Percentiles rank a stretch among this genome's conserved stretches.
Evolutionary conservation across 2,113 vertebrate genomes (phyloP).

Genomic region (Hippolais icterina): DNA sequence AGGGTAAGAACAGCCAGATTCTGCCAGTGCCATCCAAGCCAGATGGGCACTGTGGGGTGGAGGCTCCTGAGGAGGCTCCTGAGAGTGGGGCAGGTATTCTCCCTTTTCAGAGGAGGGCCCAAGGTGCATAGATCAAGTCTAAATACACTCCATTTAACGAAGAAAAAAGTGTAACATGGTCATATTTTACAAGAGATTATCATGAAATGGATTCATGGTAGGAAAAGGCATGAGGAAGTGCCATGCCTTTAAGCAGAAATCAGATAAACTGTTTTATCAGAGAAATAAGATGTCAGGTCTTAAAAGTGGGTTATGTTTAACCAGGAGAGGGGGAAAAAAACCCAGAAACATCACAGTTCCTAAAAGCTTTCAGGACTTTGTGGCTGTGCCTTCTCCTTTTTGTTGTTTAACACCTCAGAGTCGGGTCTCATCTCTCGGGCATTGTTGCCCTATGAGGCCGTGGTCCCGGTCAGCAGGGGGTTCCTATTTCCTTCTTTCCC

Average conservation of each 20-base stretch:
- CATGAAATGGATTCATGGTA: not conserved
- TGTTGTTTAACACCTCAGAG: not conserved
- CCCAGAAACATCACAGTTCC: not conserved
- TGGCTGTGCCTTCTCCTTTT: not conserved
- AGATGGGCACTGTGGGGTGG: not conserved
- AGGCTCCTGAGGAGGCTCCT: not conserved
- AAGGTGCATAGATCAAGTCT: not conserved
- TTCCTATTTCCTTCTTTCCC: not conserved
- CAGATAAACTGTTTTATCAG: not conserved
- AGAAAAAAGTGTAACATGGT: not conserved
- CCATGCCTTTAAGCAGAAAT: not conserved
- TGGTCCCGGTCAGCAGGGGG: not conserved
- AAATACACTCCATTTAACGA: not conserved
- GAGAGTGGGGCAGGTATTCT: not conserved
- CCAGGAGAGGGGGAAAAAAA: not conserved
- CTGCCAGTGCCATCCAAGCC: not conserved
- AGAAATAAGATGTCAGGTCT: not conserved
- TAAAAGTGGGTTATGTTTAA: not conserved
- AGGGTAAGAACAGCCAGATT: not conserved
- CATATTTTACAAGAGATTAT: not conserved
- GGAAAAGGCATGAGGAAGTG: not conserved
- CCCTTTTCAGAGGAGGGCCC: not conserved
- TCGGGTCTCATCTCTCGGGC: not conserved
- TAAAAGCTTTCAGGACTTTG: not conserved
- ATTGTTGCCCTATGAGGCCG: accelerated